Conservation (phyloP, 2,888 invertebrate genomes). For the Microplitis deprimator region DNA sequence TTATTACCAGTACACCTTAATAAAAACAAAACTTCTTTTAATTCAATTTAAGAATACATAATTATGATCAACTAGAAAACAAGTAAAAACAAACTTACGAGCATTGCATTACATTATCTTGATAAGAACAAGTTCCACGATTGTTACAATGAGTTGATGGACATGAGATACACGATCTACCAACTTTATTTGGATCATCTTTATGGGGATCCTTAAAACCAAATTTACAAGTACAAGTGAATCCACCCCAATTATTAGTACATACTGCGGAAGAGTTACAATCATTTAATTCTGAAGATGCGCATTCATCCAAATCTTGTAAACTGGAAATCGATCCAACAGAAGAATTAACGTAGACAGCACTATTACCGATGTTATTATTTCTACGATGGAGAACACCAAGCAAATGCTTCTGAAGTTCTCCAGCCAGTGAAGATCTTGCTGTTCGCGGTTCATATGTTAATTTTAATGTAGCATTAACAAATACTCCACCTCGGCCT, state of each 20-base stretch:
- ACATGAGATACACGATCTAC: constrained; percentile 85
- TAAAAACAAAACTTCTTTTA: constrained; percentile 38
- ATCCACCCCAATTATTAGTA: constrained; percentile 88
- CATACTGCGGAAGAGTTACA: constrained; percentile 86
- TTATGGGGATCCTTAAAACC: constrained; percentile 84
- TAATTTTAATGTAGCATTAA: constrained; percentile 85
- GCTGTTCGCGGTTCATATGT: constrained; percentile 75
- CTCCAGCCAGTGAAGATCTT: constrained; percentile 79
- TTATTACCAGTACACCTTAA: constrained; percentile 87
- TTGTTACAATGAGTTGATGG: constrained; percentile 86
- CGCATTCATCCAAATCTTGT: constrained; percentile 89
- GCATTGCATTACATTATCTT: constrained; percentile 82
- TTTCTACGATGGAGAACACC: constrained; percentile 87
- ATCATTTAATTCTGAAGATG: constrained; percentile 85
- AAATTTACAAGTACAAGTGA: constrained; percentile 82
- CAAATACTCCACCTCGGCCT: constrained; percentile 83
- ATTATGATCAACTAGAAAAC: background rate
- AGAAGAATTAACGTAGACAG: constrained; percentile 86
- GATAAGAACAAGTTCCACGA: constrained; percentile 87
- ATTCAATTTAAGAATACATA: background rate
- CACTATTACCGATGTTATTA: constrained; percentile 91
- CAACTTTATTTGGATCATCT: constrained; percentile 78
- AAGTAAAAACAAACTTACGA: constrained; percentile 73
- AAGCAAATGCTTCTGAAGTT: constrained; percentile 87
- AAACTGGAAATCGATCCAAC: constrained; percentile 84